Conservation (phyloP, 2,888 invertebrate species). For the Prosapia bicincta region DNA sequence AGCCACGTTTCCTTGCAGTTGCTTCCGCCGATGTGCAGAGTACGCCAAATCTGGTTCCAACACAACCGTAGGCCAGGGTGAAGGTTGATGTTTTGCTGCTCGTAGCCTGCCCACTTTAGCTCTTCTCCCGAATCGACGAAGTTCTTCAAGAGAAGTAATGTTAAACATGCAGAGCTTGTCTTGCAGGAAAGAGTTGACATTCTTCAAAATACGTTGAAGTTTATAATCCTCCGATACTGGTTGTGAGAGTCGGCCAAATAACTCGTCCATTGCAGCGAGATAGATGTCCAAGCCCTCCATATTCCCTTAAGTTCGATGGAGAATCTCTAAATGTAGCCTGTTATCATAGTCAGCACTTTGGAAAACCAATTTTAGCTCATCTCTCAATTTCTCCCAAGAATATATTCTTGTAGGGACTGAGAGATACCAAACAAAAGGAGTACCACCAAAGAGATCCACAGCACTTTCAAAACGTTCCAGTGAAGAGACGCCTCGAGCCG, state of each 20-base stretch:
- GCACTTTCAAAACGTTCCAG: too few species aligned
- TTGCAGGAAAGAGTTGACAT: background rate
- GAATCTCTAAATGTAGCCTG: too few species aligned
- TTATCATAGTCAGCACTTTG: too few species aligned
- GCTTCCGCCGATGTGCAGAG: background rate
- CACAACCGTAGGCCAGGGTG: background rate
- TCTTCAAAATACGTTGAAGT: background rate
- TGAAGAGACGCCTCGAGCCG: slow-evolving; percentile 30
- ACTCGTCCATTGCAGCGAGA: background rate
- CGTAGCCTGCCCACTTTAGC: background rate
- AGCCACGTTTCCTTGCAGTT: background rate
- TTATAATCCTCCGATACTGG: background rate
- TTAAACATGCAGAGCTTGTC: slow-evolving; percentile 8
- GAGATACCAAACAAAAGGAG: too few species aligned
- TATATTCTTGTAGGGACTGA: too few species aligned
- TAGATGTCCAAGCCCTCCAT: background rate
- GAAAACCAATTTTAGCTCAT: too few species aligned
- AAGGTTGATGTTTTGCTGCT: background rate
- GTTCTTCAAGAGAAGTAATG: background rate
- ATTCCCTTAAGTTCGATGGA: too few species aligned
- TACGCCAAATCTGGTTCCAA: slow-evolving; percentile 9
- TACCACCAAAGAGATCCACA: too few species aligned
- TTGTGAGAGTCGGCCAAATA: background rate
- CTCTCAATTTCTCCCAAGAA: too few species aligned
- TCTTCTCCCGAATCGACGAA: background rate